Conservation (phyloP, 2,888 invertebrate genomes). For the Colletes collaris region DNA sequence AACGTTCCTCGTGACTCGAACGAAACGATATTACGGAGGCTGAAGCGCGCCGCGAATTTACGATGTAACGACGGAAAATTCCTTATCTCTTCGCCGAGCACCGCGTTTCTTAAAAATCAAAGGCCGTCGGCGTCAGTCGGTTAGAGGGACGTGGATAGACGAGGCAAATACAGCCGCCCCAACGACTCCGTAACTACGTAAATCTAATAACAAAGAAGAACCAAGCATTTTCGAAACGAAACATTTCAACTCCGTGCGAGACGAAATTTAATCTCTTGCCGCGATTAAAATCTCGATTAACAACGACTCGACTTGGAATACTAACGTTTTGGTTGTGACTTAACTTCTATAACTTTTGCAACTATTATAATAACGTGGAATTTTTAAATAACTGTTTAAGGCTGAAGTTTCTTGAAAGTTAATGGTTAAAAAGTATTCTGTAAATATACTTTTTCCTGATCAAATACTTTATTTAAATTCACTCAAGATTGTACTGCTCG, state of each 20-base stretch:
- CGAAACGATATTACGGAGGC: conserved; percentile 45
- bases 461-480: no score
- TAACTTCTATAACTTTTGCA: no score
- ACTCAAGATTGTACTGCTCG: no score
- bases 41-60: conserved; percentile 37
- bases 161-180: conserved; percentile 18
- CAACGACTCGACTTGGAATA: background rate
- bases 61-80: conserved; percentile 71
- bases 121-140: conserved; percentile 53
- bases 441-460: no score
- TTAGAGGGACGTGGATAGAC: conserved; percentile 38
- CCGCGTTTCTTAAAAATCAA: conserved; percentile 67
- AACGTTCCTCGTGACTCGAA: conserved; percentile 6
- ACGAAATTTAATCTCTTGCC: background rate
- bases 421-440: no score
- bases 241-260: no score
- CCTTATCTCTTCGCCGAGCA: conserved; percentile 66
- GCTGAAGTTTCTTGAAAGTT: no score
- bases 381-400: no score
- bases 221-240: background rate
- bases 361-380: no score
- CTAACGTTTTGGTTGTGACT: background rate
- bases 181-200: background rate
- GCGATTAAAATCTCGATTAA: background rate
- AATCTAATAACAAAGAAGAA: background rate